Conservation (phyloP, 2,888 invertebrate species). For the Itoplectis maculator region DNA sequence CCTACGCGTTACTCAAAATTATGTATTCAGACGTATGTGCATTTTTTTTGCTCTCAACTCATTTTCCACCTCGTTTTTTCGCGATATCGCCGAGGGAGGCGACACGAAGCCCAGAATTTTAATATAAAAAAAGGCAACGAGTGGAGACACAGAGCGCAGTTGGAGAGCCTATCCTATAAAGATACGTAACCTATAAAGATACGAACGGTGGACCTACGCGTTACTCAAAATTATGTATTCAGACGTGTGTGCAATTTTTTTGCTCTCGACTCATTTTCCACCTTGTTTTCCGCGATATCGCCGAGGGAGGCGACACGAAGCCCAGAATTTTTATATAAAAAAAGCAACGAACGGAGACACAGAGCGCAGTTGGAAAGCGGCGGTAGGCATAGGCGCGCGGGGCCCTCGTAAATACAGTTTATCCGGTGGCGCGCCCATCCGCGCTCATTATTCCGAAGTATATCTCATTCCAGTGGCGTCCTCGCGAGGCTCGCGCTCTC, state of each 20-base stretch:
- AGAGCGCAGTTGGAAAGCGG: neutral
- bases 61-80: neutral
- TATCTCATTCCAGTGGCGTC: conserved; percentile 80
- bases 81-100: neutral
- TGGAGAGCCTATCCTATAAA: too few relatives aligned
- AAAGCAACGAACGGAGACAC: conserved; percentile 56
- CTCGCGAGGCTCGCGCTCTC: conserved; percentile 34
- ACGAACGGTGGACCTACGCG: too few relatives aligned
- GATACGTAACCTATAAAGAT: neutral
- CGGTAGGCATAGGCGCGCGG: conserved; percentile 72
- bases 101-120: conserved; percentile 49
- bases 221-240: neutral
- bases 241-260: neutral
- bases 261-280: neutral
- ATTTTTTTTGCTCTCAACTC: neutral
- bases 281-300: neutral
- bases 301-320: neutral
- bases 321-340: conserved; percentile 68
- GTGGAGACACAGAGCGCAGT: neutral
- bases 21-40: neutral
- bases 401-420: conserved; percentile 83
- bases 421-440: conserved; percentile 83
- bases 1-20: neutral
- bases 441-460: conserved; percentile 84
- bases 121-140: conserved; percentile 72